These are phyloP conservation scores for Desmodus rotundus DNA, from an alignment of 2,113 vertebrate genomes.

Conservation along the genomic window DNA sequence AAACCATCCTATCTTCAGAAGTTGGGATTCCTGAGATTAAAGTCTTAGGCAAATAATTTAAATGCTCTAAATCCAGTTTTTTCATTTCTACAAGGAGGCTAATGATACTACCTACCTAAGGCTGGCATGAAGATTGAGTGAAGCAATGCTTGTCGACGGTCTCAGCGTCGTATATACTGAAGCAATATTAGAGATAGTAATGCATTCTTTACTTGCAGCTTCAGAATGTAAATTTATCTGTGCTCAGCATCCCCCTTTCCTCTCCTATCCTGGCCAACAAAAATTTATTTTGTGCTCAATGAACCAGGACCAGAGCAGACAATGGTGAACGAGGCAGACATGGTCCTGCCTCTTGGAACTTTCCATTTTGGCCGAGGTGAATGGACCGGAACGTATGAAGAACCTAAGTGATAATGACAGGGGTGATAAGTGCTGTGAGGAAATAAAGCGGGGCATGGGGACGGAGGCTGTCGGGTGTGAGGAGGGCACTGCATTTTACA, in stretches of 20 bases:
- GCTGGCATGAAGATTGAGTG: neutral
- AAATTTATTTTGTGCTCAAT: neutral
- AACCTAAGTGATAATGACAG: neutral
- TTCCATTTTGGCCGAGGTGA: neutral
- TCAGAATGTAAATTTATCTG: neutral
- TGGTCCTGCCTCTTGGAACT: neutral
- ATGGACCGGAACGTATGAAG: neutral
- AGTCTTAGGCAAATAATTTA: neutral
- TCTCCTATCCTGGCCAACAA: neutral
- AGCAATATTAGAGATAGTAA: fast-evolving
- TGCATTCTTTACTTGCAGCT: neutral
- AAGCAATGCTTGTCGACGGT: neutral
- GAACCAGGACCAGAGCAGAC: neutral
- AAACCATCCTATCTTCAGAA: neutral
- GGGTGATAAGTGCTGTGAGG: neutral
- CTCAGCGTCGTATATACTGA: neutral
- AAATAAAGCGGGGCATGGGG: neutral
- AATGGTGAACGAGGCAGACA: neutral
- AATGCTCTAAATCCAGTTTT: neutral
- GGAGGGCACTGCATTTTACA: neutral
- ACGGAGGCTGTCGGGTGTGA: neutral
- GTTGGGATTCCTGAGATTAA: neutral
- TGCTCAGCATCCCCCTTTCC: neutral
- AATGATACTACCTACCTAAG: neutral
- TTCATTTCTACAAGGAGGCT: neutral